Evolutionary conservation across 2,888 invertebrate species (phyloP).

Genomic region (Polydrusus tereticollis): DNA sequence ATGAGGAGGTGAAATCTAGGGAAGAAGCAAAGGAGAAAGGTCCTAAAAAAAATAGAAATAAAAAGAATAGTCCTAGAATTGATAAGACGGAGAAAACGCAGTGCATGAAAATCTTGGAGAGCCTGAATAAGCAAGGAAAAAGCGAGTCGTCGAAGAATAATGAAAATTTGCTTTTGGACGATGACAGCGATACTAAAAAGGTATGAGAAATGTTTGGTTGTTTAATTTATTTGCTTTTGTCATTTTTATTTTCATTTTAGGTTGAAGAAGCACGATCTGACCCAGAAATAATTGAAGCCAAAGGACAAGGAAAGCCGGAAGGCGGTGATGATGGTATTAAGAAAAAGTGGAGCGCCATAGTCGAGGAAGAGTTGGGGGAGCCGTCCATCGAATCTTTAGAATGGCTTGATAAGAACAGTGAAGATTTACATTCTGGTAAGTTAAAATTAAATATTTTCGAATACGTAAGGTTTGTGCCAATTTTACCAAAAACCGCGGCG

Average conservation of each 20-base stretch:
- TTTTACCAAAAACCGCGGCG: no score
- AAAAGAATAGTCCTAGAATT: background rate
- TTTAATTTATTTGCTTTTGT: background rate
- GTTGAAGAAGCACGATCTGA: background rate
- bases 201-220: background rate
- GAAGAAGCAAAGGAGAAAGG: background rate
- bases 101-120: slow-evolving; percentile 3
- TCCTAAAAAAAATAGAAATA: background rate
- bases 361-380: slow-evolving; percentile 7
- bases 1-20: background rate
- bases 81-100: background rate
- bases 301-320: background rate
- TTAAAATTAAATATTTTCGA: background rate
- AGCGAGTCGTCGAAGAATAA: background rate
- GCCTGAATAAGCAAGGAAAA: background rate
- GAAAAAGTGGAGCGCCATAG: slow-evolving; percentile 18
- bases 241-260: background rate
- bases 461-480: background rate
- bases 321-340: background rate
- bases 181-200: background rate
- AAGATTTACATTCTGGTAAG: background rate
- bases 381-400: background rate
- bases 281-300: background rate
- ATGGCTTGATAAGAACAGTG: background rate
- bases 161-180: no score